phyloP scores from a whole-genome alignment of 1,140 invertebrate genomes.

The Bactericera cockerelli region DNA sequence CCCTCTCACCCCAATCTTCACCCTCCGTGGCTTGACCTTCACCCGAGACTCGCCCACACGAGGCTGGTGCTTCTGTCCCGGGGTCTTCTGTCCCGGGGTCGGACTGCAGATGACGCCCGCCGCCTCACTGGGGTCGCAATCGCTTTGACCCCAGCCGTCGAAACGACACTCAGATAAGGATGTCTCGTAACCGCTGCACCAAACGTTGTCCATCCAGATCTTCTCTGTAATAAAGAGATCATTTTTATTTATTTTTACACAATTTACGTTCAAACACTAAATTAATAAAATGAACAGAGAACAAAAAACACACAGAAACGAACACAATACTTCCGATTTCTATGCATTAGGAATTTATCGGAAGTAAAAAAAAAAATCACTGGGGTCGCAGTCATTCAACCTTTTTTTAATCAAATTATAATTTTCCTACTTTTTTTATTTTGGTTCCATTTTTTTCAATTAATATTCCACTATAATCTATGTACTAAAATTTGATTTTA shows the following conservation, averaged over 20 bases:
- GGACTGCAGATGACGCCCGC: conserved; percentile 60
- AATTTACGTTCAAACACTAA: too few relatives aligned
- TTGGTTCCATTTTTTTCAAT: too few relatives aligned
- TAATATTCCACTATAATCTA: too few relatives aligned
- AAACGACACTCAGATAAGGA: conserved; percentile 56
- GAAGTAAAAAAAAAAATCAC: too few relatives aligned
- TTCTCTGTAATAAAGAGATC: conserved; percentile 35
- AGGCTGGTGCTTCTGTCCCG: background rate
- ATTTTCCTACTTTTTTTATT: too few relatives aligned
- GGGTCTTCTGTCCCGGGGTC: conserved; percentile 27
- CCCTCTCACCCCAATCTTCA: background rate
- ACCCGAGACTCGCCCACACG: background rate
- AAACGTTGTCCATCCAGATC: conserved; percentile 81
- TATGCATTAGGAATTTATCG: too few relatives aligned
- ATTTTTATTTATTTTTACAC: background rate
- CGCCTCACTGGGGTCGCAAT: conserved; percentile 59
- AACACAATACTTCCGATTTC: too few relatives aligned
- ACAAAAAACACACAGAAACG: too few relatives aligned
- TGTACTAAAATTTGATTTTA: too few relatives aligned
- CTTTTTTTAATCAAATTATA: too few relatives aligned
- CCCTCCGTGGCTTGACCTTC: background rate
- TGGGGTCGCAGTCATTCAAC: too few relatives aligned
- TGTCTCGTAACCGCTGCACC: conserved; percentile 63
- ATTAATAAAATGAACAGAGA: too few relatives aligned
- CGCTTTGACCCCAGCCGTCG: conserved; percentile 64